Evolutionary conservation across 2,888 invertebrate species (phyloP).

Genomic region (Orchestes rusci): DNA sequence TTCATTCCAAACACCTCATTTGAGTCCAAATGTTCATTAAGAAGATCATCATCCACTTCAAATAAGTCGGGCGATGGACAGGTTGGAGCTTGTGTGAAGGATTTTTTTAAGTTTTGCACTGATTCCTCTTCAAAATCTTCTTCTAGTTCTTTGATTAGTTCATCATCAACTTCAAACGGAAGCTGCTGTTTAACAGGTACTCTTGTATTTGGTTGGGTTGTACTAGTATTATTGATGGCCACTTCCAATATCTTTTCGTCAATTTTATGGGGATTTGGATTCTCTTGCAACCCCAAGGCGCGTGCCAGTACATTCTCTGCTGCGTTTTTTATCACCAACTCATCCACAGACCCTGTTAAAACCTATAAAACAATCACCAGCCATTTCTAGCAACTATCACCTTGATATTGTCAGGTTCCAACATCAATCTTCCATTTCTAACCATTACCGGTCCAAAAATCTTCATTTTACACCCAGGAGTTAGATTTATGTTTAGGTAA

Average conservation of each 20-base stretch:
- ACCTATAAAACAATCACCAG: background rate
- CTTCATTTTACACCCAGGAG: conserved; percentile 57
- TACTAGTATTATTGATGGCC: background rate
- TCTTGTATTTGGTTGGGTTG: background rate
- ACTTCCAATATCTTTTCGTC: conserved; percentile 29
- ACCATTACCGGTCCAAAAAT: conserved; percentile 65
- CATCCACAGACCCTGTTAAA: conserved; percentile 55
- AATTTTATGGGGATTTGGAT: conserved; percentile 41
- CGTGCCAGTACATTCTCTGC: conserved; percentile 54
- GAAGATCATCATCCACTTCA: conserved; percentile 29
- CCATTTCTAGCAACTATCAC: conserved; percentile 7
- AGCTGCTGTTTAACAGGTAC: conserved; percentile 1
- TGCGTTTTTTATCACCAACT: conserved; percentile 51
- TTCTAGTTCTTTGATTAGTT: conserved; percentile 20
- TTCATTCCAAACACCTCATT: conserved; percentile 5
- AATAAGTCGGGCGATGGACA: conserved; percentile 30
- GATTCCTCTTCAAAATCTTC: conserved; percentile 12
- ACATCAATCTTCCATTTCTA: conserved; percentile 59
- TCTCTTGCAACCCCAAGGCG: conserved; percentile 50
- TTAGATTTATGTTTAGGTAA: conserved; percentile 50
- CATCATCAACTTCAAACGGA: conserved; percentile 19
- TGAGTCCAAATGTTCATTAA: conserved; percentile 20
- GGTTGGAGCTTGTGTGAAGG: background rate
- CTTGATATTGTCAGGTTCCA: conserved; percentile 54
- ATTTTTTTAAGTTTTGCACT: background rate